These are phyloP conservation scores for Octodon degus DNA, from an alignment of 2,113 vertebrate genomes.

Conservation along the genomic window DNA sequence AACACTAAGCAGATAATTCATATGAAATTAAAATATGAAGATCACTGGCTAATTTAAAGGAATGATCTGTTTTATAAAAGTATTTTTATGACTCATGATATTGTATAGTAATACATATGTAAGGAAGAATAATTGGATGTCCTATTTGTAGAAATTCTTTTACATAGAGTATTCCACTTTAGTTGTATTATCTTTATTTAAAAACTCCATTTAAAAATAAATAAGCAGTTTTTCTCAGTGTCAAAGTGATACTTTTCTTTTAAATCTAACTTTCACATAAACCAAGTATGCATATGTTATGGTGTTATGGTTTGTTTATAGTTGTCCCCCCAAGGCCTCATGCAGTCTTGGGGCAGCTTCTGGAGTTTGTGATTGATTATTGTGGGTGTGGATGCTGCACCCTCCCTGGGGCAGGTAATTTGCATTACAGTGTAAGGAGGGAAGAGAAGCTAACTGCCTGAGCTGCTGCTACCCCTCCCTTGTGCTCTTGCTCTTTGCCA, in stretches of 20 bases:
- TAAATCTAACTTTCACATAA: background rate
- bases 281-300: background rate
- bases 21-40: slow-evolving; percentile 14
- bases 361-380: no score
- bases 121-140: background rate
- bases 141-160: background rate
- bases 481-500: no score
- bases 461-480: no score
- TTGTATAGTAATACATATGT: background rate
- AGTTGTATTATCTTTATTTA: background rate
- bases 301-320: no score
- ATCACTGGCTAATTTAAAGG: background rate
- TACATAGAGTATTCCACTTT: background rate
- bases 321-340: no score
- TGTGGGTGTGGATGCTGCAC: no score
- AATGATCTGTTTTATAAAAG: background rate
- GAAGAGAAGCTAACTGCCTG: no score
- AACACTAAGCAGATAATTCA: background rate
- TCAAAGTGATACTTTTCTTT: background rate
- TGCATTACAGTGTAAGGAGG: no score
- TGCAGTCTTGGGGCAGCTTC: no score
- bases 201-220: background rate
- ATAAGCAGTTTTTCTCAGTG: background rate
- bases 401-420: no score
- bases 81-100: background rate